Evolutionary conservation across 2,113 vertebrate species (phyloP), one percentile per base, ranked within the genome.

Genomic region (Rallus limicola): DNA sequence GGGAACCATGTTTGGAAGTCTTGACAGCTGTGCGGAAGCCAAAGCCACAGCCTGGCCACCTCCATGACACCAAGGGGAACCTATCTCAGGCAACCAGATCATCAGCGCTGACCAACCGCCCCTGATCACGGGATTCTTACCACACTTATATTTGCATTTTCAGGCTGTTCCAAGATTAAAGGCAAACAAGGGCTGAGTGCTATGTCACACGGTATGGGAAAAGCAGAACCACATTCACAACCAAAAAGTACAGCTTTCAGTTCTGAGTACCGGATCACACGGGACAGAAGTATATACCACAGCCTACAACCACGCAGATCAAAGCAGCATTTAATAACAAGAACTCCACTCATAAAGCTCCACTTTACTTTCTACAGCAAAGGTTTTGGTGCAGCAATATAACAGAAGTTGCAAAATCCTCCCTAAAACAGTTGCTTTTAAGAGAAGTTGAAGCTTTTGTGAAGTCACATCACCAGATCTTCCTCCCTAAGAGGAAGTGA

Each of bases 141-240:
- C 58, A 69, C 50, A 40, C 17, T 52, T 46, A 60, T 28, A 86
- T 70, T 25, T 86, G 31, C 16, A 33, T 62, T 81, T 91, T 62
- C 67, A 91, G 67, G 77, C 29, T 87, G 69, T 71, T 28, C 78
- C 74, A 85, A 89, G 77, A 95, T 84, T 67, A 92, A 95, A 92
- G 62, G 44, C 81, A 67, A 93, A 83, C 46, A 33, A 52, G 33
- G 36, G 38, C 82, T 64, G 33, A 84, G 69, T 29, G 42, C 38
- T 44, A 44, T 64, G 58, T 91, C 94, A 95, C 67, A 58, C 18
- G 81, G 58, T 4, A 10, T 91, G 78, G 88, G 81, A 89, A 96
- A 92, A 97, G 86, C 77, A 81, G 94, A 95, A 94, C 83, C 53
- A 84, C 68, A 74, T 76, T 65, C 77, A 58, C 58, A 60, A 62